Conservation (phyloP, 2,888 invertebrate genomes). For the Scaptomyza tumidula region DNA sequence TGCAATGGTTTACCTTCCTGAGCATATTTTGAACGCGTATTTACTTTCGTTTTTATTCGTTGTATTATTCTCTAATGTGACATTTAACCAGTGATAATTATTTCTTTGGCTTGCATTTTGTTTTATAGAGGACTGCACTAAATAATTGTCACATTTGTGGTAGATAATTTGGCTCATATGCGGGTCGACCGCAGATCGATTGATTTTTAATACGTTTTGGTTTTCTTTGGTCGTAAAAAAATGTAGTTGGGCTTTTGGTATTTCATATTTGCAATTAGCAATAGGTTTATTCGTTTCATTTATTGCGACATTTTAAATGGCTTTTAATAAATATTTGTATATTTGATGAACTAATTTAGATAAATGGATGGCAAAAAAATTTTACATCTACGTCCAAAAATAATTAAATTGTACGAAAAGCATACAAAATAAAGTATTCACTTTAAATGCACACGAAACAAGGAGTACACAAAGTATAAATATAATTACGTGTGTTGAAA, state of each 20-base stretch:
- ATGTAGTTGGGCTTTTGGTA: constrained; percentile 36
- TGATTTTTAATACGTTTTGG: constrained; percentile 66
- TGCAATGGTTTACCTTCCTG: neutral
- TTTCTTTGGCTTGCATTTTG: constrained; percentile 51
- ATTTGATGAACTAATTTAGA: constrained; percentile 9
- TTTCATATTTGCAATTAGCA: constrained; percentile 34
- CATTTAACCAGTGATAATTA: constrained; percentile 52
- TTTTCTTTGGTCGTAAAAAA: neutral
- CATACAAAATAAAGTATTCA: no score
- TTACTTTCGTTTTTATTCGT: constrained; percentile 15
- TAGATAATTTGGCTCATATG: constrained; percentile 31
- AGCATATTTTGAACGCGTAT: constrained; percentile 6
- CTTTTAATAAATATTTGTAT: constrained; percentile 13
- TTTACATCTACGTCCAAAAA: no score
- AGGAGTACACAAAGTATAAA: no score
- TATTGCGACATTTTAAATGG: constrained; percentile 39
- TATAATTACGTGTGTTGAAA: no score
- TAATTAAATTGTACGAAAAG: neutral
- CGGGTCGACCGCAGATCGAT: constrained; percentile 65
- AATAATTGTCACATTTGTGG: constrained; percentile 42
- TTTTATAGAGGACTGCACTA: constrained; percentile 2
- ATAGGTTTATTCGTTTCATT: constrained; percentile 20
- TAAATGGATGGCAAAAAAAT: neutral
- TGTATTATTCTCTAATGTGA: constrained; percentile 48
- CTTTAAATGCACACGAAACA: no score